Conservation (phyloP, 2,113 vertebrate species). For the Melanotaenia duboulayi region DNA sequence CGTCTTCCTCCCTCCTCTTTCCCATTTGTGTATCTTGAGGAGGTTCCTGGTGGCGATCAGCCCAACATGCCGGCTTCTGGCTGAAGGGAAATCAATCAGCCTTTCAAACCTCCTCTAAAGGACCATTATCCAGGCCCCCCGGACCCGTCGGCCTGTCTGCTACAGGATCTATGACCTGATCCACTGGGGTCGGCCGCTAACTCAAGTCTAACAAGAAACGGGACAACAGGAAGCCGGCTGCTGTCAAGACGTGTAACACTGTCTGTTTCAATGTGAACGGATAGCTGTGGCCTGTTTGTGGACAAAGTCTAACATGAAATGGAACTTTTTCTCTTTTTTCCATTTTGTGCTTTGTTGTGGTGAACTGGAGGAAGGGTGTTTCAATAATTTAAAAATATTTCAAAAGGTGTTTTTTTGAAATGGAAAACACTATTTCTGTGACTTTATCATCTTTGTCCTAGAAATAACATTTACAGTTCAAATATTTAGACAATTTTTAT, state of each 20-base stretch:
- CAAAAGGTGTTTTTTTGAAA: no score
- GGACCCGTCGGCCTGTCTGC: conserved; percentile 48
- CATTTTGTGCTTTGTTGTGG: no score
- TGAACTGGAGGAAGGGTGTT: no score
- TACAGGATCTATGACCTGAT: conserved; percentile 43
- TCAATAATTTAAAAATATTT: no score
- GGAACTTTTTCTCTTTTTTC: no score
- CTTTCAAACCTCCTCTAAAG: conserved; percentile 75
- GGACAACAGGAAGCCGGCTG: conserved; percentile 4
- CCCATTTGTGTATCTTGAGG: conserved; percentile 71
- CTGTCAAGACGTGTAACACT: conserved; percentile 4
- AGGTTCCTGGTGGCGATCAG: conserved; percentile 47
- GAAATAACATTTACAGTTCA: no score
- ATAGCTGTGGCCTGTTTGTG: no score
- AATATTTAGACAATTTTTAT: no score
- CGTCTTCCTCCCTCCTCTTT: conserved; percentile 37
- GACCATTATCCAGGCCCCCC: conserved; percentile 63
- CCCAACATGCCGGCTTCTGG: conserved; percentile 60
- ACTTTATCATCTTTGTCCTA: no score
- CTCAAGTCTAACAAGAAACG: conserved; percentile 15
- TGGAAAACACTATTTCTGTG: no score
- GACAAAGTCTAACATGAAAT: no score
- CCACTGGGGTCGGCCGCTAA: conserved; percentile 18
- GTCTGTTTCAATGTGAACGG: no score
- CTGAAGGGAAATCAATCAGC: conserved; percentile 81